Percentiles rank a stretch among this genome's conserved stretches.
phyloP scores from a whole-genome alignment of 2,797 vertebrate species.

The Bryconaethiops microstoma region DNA sequence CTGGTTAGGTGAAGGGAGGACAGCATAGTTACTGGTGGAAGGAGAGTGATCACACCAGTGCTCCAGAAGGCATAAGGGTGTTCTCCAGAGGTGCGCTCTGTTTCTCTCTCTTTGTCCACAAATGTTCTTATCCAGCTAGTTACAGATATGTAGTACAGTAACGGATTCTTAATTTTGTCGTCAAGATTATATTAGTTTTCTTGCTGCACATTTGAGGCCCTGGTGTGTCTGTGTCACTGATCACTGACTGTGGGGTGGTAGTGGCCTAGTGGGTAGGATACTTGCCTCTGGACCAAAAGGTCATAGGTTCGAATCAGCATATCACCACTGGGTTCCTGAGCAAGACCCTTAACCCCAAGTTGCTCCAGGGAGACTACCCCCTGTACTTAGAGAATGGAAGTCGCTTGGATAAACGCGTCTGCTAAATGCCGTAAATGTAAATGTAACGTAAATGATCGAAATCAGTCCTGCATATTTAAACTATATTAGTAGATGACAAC shows the following conservation, averaged over 20 bases:
- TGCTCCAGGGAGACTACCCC: too few species aligned
- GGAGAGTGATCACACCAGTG: conserved; percentile 18
- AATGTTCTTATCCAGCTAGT: conserved; percentile 7
- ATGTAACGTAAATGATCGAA: neutral
- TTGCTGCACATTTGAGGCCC: neutral
- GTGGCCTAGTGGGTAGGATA: neutral
- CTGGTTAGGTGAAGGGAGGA: conserved; percentile 32
- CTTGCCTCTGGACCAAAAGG: too few species aligned
- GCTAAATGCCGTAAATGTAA: too few species aligned
- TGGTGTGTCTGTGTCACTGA: neutral
- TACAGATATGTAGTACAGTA: conserved; percentile 15
- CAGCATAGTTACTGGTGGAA: conserved; percentile 18
- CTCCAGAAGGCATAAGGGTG: neutral
- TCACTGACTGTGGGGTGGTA: too few species aligned
- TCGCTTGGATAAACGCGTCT: too few species aligned
- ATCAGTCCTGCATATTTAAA: neutral
- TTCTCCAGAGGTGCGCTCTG: conserved; percentile 1
- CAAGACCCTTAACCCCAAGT: too few species aligned
- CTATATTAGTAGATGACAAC: neutral
- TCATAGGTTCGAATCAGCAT: too few species aligned
- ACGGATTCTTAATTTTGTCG: neutral
- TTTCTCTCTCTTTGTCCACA: conserved; percentile 6
- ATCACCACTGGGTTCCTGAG: too few species aligned
- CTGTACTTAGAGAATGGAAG: too few species aligned
- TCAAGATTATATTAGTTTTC: neutral